Conservation (phyloP, 2,113 vertebrate genomes). For the Amphiprion percula region DNA sequence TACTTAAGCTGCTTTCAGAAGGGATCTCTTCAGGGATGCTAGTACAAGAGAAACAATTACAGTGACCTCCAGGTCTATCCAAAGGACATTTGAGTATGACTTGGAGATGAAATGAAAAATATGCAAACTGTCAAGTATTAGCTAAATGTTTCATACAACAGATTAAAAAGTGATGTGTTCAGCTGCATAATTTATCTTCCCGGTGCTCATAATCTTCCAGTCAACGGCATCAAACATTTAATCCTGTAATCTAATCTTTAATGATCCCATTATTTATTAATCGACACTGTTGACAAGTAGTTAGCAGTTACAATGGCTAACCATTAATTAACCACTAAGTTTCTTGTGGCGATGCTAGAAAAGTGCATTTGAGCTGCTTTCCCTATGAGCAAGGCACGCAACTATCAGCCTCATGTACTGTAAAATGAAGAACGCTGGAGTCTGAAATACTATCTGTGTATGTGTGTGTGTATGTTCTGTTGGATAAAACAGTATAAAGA, state of each 20-base stretch:
- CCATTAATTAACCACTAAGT: neutral
- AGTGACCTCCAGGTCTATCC: no score
- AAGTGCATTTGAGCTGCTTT: neutral
- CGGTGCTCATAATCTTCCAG: constrained; percentile 1
- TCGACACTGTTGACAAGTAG: neutral
- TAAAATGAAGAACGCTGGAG: neutral
- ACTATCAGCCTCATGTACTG: no score
- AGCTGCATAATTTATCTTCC: neutral
- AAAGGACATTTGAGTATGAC: no score
- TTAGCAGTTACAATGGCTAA: neutral
- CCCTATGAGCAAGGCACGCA: no score
- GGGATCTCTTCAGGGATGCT: no score
- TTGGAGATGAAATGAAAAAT: no score
- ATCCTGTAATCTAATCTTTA: neutral
- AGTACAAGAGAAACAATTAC: no score
- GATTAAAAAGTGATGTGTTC: neutral
- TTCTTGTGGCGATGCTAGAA: neutral
- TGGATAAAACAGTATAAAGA: neutral
- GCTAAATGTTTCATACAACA: neutral
- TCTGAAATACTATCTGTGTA: neutral
- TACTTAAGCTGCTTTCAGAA: no score
- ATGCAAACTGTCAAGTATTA: no score
- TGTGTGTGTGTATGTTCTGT: neutral
- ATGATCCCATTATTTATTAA: neutral
- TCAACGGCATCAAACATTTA: constrained; percentile 2